A percentile compares a stretch with the other conserved stretches of the same genome.
Evolutionary conservation across 2,888 invertebrate species (phyloP).

Genomic region (Pristionchus mayeri): DNA sequence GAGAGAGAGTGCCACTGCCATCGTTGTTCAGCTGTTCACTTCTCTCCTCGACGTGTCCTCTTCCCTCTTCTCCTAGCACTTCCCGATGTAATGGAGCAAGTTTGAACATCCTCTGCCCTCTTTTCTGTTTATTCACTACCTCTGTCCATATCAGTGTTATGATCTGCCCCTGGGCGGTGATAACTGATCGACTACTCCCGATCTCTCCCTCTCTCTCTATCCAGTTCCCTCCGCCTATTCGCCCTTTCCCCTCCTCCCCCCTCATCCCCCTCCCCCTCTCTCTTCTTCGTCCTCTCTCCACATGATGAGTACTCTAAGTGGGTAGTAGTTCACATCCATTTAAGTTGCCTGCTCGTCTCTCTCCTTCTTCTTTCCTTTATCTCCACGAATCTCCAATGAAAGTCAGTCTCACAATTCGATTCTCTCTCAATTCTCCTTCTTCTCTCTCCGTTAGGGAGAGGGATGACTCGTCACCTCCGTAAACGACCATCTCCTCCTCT

Average conservation of each 20-base stretch:
- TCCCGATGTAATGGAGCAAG: constrained; percentile 3
- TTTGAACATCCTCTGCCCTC: constrained; percentile 4
- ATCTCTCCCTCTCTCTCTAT: neutral
- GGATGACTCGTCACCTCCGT: too few relatives aligned
- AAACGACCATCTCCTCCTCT: neutral
- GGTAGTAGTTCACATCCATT: constrained; percentile 26
- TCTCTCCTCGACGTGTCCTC: neutral
- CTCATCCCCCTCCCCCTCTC: neutral
- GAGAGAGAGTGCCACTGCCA: neutral
- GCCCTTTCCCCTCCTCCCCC: neutral
- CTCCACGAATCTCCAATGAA: constrained; percentile 20
- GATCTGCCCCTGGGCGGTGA: neutral
- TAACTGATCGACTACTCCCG: neutral
- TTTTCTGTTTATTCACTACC: neutral
- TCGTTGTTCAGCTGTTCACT: neutral
- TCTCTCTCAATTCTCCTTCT: neutral
- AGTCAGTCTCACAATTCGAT: neutral
- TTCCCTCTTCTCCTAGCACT: neutral
- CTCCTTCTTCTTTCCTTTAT: constrained; percentile 19
- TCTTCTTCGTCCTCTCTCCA: neutral
- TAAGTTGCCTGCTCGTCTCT: neutral
- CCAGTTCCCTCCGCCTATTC: neutral
- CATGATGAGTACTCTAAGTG: constrained; percentile 37
- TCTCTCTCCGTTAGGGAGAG: neutral
- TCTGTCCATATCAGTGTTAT: neutral